Base-by-base conservation (phyloP, 2,797 vertebrate species). In the Kryptopterus vitreolus region DNA sequence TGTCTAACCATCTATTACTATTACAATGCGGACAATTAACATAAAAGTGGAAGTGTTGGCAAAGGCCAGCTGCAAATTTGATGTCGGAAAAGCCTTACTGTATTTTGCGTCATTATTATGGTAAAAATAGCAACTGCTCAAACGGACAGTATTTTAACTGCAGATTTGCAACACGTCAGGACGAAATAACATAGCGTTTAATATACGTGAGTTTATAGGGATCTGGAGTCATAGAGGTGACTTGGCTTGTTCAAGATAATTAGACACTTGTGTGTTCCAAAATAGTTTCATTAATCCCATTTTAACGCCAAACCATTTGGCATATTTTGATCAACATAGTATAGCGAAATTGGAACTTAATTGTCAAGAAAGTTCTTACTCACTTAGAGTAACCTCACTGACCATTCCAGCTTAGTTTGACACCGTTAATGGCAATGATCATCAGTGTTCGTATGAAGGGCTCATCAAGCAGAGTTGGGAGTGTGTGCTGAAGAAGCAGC, bases 1-100 rank as follows among this genome's bases (percentile, higher is more conserved):
- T 79, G 72, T 77, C 81, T 62, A 77, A 79, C 68, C 82, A 81
- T 82, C 77, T 83, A 80, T 84, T 81, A 80, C 62, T 68, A 79
- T 84, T 79, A 84, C 50, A 78, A 72, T 81, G 58, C 43, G 38
- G 57, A 73, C 76, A 83, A 81, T 83, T 79, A 80, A 43, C 65
- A 71, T 74, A 81, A 87, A 83, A 77, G 26, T 76, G 29, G 18
- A 55, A 31, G 12, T 22, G 3, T 48, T 68, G 57, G 26, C 26
- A 72, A 73, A 75, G 70, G 61, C n/a, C 29, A 52, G 65, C 68
- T n/a, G 35, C 33, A 78, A 46, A 48, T 16, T 57, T 78, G n/a
- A 66, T 46, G 61, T 61, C 62, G 24, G 22, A n/a, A 77, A 69
- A 50, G 6, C 20, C 24, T 58, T 69, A 13, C 20, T 26, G 24